These are phyloP conservation scores for Zoanthus sansibaricus DNA, from an alignment of 92 coral and sea anemone species.

Conservation along the genomic window DNA sequence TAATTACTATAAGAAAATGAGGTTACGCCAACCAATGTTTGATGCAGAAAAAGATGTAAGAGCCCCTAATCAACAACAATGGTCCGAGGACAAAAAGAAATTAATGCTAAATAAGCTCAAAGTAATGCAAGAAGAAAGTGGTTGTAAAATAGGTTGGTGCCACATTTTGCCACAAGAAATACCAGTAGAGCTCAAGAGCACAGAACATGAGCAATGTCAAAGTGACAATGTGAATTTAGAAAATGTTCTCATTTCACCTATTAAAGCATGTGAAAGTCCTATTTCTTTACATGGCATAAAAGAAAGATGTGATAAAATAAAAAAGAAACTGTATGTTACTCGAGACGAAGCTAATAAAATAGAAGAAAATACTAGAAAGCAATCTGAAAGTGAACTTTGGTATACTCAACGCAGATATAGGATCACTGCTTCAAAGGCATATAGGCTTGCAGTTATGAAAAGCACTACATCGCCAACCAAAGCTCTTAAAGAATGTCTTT, in stretches of 20 bases:
- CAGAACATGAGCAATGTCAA: neutral
- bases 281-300: conserved; percentile 27
- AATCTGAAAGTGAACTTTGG: conserved; percentile 44
- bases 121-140: neutral
- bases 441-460: conserved; percentile 50
- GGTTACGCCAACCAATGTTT: conserved; percentile 1
- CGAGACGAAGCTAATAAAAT: conserved; percentile 13
- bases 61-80: conserved; percentile 17
- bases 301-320: conserved; percentile 29
- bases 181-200: neutral
- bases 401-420: conserved; percentile 28
- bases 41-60: conserved; percentile 22
- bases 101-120: conserved; percentile 1
- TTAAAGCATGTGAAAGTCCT: conserved; percentile 44
- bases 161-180: conserved; percentile 37
- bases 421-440: conserved; percentile 56
- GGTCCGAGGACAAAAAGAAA: conserved; percentile 14
- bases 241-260: conserved; percentile 39
- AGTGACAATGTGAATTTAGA: neutral
- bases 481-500: conserved; percentile 47
- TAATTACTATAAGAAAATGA: conserved; percentile 8
- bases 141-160: conserved; percentile 42
- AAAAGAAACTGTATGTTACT: conserved; percentile 31
- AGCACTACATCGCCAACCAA: conserved; percentile 62
- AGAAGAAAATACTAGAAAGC: conserved; percentile 42